Base-by-base conservation (phyloP, 1,140 invertebrate species). In the Chrysomallon squamiferum region DNA sequence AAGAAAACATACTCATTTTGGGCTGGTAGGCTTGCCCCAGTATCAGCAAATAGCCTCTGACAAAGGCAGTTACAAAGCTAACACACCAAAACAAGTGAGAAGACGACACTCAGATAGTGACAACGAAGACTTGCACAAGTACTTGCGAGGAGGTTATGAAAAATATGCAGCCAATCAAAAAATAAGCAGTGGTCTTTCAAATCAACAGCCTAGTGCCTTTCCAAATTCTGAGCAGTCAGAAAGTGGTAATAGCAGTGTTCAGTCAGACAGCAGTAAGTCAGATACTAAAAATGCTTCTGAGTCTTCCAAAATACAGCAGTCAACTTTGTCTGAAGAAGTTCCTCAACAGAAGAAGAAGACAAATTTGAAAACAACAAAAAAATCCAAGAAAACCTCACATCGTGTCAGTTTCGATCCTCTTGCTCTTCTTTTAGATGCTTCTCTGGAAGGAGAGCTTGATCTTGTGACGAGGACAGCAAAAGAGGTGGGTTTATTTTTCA, bases 371-470 rank as follows among this genome's bases (percentile, higher is more conserved):
- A 61, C 56, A 56, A 61, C 56, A 56, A 63, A 62, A 13, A 71
- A 67, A 63, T 67, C 69, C 11, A 68, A 62, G 6, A 77, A 58
- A 7, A 69, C 78, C 49, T 68, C 93, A 70, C 76, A 76, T 33
- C 62, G 95, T 71, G 97, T 99, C 11, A 97, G 95, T 82, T 99
- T 99, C 83, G 97, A 99, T 89, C 97, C 97, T 11, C 88, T 99
- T 59, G 97, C 97, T 3, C 87, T 99, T 29, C 86, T 99, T 11
- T 86, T 99, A 68, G 97, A 99, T 86, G 97, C 97, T 29, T 97
- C 97, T 75, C 88, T 99, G 52, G 97, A 99, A 86, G 97, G 97
- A 30, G 97, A 99, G 87, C 88, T 99, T 70, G 97, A 99, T 80
- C 88, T 99, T 54, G 97, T 99, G 2, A 94, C 93, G 85, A 95